Conservation (phyloP, 2,888 invertebrate genomes). For the Scaeva pyrastri region DNA sequence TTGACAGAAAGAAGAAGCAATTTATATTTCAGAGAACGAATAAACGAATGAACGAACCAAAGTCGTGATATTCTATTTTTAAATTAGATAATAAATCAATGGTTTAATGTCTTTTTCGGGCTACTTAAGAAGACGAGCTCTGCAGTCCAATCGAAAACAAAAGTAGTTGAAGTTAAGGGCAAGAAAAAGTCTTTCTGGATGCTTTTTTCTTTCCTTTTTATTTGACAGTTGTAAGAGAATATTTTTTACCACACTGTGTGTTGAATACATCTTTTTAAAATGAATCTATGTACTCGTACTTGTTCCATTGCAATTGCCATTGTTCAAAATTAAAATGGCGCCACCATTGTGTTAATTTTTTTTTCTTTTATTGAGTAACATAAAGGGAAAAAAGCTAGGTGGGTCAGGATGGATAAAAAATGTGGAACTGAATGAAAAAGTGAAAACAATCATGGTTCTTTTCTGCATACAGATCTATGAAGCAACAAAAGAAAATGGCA, state of each 20-base stretch:
- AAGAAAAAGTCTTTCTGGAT: neutral
- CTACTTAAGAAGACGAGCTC: neutral
- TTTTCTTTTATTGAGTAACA: neutral
- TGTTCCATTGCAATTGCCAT: constrained; percentile 14
- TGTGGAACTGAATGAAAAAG: neutral
- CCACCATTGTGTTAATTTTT: constrained; percentile 16
- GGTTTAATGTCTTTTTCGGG: constrained; percentile 19
- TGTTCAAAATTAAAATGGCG: constrained; percentile 12
- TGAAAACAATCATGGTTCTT: neutral
- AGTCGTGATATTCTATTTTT: constrained; percentile 11
- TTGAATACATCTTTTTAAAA: neutral
- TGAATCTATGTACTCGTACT: neutral
- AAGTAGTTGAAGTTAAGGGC: neutral
- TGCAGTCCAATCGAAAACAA: constrained; percentile 3
- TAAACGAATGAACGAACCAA: neutral
- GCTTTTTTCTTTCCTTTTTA: neutral
- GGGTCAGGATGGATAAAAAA: no score
- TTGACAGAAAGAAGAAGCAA: constrained; percentile 6
- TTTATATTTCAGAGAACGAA: constrained; percentile 25
- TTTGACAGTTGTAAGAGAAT: constrained; percentile 14
- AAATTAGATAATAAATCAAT: constrained; percentile 27
- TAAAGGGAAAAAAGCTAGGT: neutral
- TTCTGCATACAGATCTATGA: neutral
- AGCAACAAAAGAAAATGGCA: constrained; percentile 5
- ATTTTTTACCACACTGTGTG: neutral